These are phyloP conservation scores for Thecophora atra DNA, from an alignment of 2,888 invertebrate genomes.

Conservation along the genomic window DNA sequence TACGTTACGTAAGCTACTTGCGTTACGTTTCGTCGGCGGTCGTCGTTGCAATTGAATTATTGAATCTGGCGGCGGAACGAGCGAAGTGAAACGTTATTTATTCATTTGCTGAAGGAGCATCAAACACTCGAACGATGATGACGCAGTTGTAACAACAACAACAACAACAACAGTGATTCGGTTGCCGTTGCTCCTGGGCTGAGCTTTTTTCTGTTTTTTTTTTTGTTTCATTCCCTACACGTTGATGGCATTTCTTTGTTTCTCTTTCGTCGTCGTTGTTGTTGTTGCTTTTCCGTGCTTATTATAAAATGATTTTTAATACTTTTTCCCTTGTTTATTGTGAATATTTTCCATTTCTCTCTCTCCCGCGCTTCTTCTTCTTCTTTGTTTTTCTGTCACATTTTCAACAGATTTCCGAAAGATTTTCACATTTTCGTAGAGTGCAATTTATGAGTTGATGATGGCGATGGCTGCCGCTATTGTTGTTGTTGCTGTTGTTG, in stretches of 20 bases:
- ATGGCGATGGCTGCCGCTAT: not conserved
- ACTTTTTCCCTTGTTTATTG: not conserved
- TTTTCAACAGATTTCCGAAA: not conserved
- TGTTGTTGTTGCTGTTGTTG: not conserved
- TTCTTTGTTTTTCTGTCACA: not conserved
- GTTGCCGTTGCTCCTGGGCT: too few relatives aligned
- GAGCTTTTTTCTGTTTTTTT: too few relatives aligned
- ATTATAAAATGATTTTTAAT: not conserved
- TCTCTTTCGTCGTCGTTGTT: not conserved
- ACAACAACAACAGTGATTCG: not conserved
- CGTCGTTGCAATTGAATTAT: conserved; percentile 29
- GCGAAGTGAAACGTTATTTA: not conserved
- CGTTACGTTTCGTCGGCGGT: not conserved
- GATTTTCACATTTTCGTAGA: not conserved
- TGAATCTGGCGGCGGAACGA: not conserved
- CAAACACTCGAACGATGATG: not conserved
- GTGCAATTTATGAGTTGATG: not conserved
- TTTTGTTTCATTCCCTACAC: too few relatives aligned
- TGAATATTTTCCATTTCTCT: not conserved
- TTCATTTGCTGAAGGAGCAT: conserved; percentile 3
- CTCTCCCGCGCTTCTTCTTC: too few relatives aligned
- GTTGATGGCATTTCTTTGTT: not conserved
- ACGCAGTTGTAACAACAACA: not conserved
- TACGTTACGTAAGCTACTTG: not conserved
- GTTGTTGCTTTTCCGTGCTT: not conserved